Evolutionary conservation across 2,888 invertebrate genomes (phyloP).

Genomic region (Dichetophora obliterata): DNA sequence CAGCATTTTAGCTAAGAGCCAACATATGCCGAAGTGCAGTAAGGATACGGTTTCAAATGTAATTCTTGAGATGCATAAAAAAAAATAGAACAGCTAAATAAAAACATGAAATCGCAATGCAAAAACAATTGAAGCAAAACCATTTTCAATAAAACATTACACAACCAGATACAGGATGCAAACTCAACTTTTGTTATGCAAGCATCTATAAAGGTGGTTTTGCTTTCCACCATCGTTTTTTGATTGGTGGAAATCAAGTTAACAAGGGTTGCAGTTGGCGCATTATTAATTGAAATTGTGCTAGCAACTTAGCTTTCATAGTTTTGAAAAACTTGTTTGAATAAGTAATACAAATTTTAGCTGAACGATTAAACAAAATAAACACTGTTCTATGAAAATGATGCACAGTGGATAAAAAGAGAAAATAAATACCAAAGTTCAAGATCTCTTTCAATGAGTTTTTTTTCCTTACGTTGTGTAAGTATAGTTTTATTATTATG

Average conservation of each 20-base stretch:
- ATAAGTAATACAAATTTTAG: too few relatives aligned
- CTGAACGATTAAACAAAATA: too few relatives aligned
- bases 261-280: neutral
- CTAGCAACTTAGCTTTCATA: neutral
- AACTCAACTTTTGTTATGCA: neutral
- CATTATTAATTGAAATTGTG: neutral
- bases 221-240: neutral
- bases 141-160: conserved; percentile 5
- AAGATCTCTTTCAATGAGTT: too few relatives aligned
- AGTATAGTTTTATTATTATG: too few relatives aligned
- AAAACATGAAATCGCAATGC: neutral
- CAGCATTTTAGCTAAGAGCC: conserved; percentile 20
- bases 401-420: too few relatives aligned
- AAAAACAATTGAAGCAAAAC: neutral
- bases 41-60: neutral
- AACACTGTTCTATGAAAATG: too few relatives aligned
- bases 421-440: too few relatives aligned
- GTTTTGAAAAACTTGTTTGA: too few relatives aligned
- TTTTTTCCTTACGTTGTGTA: too few relatives aligned
- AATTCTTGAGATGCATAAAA: neutral
- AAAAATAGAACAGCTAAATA: neutral
- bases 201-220: neutral
- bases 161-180: conserved; percentile 5
- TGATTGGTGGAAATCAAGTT: neutral
- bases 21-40: neutral